Evolutionary conservation across 2,888 invertebrate species (phyloP).

Genomic region (Dione vanillae): DNA sequence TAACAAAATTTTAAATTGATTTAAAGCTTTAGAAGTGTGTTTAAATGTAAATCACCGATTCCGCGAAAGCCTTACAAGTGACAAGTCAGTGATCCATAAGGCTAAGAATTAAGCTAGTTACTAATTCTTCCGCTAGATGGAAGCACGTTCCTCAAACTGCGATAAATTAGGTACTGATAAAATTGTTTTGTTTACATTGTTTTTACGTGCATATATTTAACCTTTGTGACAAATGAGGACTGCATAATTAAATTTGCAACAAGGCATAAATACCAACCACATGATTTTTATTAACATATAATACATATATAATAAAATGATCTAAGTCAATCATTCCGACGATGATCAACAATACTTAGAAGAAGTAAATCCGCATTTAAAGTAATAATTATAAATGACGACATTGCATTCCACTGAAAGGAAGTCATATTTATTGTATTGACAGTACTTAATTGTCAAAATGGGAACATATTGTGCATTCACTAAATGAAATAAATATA

Average conservation of each 20-base stretch:
- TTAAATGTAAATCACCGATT: neutral
- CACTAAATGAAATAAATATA: neutral
- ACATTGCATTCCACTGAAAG: constrained; percentile 24
- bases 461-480: neutral
- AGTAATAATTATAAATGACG: constrained; percentile 31
- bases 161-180: neutral
- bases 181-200: constrained; percentile 37
- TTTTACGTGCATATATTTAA: constrained; percentile 21
- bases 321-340: constrained; percentile 13
- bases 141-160: constrained; percentile 46
- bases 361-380: constrained; percentile 35
- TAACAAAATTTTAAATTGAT: neutral
- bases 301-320: constrained; percentile 34
- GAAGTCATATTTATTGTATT: constrained; percentile 4
- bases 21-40: neutral
- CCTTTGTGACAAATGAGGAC: constrained; percentile 20
- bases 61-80: constrained; percentile 27
- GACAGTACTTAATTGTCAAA: neutral
- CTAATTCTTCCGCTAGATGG: constrained; percentile 52
- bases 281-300: constrained; percentile 31
- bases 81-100: constrained; percentile 13
- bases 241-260: constrained; percentile 32
- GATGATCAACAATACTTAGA: constrained; percentile 34
- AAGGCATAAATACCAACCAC: constrained; percentile 31
- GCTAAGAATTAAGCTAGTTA: constrained; percentile 28